Percentiles rank a stretch among this genome's conserved stretches.
These are phyloP conservation scores for Daubentonia madagascariensis DNA, from an alignment of 2,113 vertebrate species.

Conservation along the genomic window DNA sequence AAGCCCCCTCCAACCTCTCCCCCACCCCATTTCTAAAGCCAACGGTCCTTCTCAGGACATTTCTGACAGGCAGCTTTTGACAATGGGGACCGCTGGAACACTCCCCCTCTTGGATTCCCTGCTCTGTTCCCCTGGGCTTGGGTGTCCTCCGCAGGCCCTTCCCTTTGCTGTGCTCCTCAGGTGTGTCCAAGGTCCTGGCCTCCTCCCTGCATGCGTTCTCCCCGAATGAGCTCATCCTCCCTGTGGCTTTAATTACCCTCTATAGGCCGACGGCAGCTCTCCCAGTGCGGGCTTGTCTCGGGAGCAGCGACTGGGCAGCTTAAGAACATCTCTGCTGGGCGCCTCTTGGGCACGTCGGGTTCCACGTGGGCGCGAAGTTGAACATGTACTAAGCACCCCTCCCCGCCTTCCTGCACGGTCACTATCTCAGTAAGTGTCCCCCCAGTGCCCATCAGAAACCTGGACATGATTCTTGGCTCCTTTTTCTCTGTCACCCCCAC, in stretches of 20 bases:
- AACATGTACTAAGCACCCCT: accelerated
- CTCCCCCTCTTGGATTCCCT: neutral
- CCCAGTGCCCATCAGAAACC: neutral
- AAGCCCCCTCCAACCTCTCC: neutral
- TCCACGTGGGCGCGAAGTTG: neutral
- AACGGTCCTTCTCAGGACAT: neutral
- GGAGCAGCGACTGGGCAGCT: neutral
- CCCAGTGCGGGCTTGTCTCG: conserved; percentile 10
- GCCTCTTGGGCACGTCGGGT: neutral
- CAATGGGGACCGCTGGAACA: accelerated
- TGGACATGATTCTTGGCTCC: neutral
- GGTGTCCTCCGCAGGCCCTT: neutral
- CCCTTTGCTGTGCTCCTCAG: neutral
- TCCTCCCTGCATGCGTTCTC: neutral
- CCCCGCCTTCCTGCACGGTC: neutral
- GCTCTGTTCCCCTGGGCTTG: neutral
- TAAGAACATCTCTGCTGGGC: neutral
- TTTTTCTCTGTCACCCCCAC: neutral
- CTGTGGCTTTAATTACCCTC: neutral
- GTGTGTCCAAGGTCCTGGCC: too few relatives aligned
- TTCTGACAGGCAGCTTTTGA: neutral
- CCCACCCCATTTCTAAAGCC: neutral
- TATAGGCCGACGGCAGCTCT: neutral
- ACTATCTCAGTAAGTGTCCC: neutral
- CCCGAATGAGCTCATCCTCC: neutral